Percentiles rank a stretch among this genome's conserved stretches.
phyloP scores from a whole-genome alignment of 1,140 invertebrate species.

The Penaeus chinensis region DNA sequence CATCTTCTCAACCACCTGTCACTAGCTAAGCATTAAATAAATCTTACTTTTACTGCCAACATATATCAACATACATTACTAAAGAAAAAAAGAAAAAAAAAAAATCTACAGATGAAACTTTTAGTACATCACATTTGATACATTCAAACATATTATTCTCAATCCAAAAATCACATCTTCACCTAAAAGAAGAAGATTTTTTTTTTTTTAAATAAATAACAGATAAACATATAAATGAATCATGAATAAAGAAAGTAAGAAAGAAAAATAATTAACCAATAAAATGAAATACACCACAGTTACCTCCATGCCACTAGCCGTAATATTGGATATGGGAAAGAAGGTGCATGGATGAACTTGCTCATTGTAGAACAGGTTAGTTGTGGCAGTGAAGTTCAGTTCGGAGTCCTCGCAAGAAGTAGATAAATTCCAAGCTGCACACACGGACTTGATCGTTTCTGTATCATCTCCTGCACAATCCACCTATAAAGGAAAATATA shows the following conservation, averaged over 20 bases:
- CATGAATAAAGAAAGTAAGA: background rate
- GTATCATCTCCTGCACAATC: background rate
- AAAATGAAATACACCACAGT: background rate
- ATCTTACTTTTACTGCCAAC: too few relatives aligned
- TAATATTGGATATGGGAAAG: conserved; percentile 32
- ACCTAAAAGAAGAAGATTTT: too few relatives aligned
- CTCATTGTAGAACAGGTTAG: background rate
- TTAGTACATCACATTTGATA: too few relatives aligned
- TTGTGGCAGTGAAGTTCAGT: conserved; percentile 22
- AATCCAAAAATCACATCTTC: too few relatives aligned
- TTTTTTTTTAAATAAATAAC: too few relatives aligned
- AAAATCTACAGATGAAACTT: too few relatives aligned
- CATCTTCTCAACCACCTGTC: too few relatives aligned
- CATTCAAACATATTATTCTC: too few relatives aligned
- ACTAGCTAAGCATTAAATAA: too few relatives aligned
- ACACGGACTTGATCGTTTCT: background rate
- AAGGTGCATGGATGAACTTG: conserved; percentile 20
- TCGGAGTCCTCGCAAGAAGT: background rate
- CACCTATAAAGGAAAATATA: background rate
- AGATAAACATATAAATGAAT: too few relatives aligned
- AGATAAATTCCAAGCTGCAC: conserved; percentile 14
- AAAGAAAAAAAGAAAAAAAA: too few relatives aligned
- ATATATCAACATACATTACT: too few relatives aligned
- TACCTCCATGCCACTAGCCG: conserved; percentile 14
- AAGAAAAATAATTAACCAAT: background rate